phyloP scores from a whole-genome alignment of 2,888 invertebrate genomes.

The Agriopis marginaria region DNA sequence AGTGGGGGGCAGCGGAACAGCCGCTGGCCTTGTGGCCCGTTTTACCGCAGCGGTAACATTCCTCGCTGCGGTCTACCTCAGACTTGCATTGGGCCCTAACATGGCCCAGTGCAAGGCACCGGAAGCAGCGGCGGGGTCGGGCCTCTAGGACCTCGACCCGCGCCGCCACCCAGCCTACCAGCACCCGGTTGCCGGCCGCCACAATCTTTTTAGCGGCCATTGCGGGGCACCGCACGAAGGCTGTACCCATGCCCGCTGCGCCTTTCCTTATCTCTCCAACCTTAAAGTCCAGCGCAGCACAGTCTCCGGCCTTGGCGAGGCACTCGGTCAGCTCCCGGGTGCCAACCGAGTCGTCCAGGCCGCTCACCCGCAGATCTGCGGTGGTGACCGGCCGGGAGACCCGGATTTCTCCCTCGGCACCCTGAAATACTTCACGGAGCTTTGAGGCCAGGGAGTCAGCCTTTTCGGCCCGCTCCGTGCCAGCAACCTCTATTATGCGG shows the following conservation, averaged over 20 bases:
- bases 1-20: too few species aligned
- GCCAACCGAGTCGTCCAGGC: slow-evolving; percentile 39
- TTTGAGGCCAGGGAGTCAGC: slow-evolving; percentile 34
- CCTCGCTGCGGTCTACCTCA: too few species aligned
- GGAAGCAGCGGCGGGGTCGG: too few species aligned
- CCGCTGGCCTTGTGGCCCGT: too few species aligned
- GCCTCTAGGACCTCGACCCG: too few species aligned
- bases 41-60: too few species aligned
- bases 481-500: slow-evolving; percentile 28
- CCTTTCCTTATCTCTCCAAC: slow-evolving; percentile 11
- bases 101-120: too few species aligned
- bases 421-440: slow-evolving; percentile 19
- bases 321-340: slow-evolving; percentile 25
- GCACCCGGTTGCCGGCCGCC: too few species aligned
- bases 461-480: slow-evolving; percentile 11
- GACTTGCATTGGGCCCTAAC: too few species aligned
- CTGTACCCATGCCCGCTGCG: not conserved
- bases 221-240: too few species aligned
- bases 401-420: not conserved
- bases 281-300: slow-evolving; percentile 11
- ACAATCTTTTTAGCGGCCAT: too few species aligned
- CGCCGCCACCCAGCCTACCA: too few species aligned
- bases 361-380: slow-evolving; percentile 35
- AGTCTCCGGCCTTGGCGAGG: slow-evolving; percentile 22
- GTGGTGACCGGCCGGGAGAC: slow-evolving; percentile 32